Percentiles rank a stretch among this genome's conserved stretches.
Evolutionary conservation across 2,888 invertebrate genomes (phyloP).

Genomic region (Pristionchus mayeri): DNA sequence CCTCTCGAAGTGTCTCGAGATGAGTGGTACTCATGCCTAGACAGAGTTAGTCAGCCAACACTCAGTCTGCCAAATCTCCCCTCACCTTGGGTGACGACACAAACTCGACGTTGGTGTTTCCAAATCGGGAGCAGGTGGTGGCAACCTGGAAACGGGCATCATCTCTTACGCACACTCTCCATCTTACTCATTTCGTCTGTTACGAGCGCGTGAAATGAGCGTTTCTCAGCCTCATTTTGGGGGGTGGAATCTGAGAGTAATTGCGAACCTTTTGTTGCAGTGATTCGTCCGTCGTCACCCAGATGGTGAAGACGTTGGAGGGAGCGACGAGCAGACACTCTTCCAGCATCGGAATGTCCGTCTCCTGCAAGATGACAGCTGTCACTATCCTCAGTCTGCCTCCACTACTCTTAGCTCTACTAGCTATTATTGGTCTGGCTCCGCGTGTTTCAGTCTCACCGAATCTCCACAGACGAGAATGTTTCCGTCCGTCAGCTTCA

Average conservation of each 20-base stretch:
- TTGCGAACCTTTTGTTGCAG: conserved; percentile 59
- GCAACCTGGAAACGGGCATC: conserved; percentile 58
- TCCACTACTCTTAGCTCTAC: no score
- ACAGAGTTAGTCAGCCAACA: no score
- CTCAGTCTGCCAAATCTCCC: no score
- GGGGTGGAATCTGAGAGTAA: background rate
- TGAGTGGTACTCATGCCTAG: no score
- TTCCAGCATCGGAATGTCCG: conserved; percentile 73
- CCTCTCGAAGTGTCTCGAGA: no score
- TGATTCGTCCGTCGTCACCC: conserved; percentile 65
- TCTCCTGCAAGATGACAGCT: conserved; percentile 50
- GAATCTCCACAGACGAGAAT: conserved; percentile 72
- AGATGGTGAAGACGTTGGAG: conserved; percentile 66
- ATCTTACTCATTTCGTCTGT: background rate
- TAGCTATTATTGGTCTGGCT: no score
- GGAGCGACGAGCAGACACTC: conserved; percentile 66
- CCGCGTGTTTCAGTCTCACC: background rate
- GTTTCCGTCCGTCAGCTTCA: conserved; percentile 64
- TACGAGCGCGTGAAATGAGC: background rate
- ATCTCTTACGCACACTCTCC: background rate
- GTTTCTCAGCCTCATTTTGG: no score
- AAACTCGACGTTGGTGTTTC: conserved; percentile 64
- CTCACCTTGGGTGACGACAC: conserved; percentile 63
- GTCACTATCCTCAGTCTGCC: background rate
- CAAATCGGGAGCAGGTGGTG: conserved; percentile 58